Conservation (phyloP, 2,113 vertebrate genomes). For the Poeciliopsis occidentalis region DNA sequence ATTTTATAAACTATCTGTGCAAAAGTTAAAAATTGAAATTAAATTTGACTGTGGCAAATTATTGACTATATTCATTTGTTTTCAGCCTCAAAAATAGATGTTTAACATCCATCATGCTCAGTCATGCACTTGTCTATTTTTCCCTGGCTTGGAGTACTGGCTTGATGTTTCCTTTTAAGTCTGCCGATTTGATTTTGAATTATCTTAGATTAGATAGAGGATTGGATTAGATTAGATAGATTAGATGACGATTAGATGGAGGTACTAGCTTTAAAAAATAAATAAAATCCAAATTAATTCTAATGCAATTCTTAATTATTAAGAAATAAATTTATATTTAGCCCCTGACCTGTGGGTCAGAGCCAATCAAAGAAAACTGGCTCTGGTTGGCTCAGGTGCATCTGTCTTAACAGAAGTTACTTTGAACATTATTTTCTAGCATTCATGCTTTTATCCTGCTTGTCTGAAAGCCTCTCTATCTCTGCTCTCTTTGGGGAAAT, state of each 20-base stretch:
- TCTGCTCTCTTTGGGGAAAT: conserved; percentile 50
- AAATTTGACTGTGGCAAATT: background rate
- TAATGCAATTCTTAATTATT: background rate
- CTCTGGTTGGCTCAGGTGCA: no score
- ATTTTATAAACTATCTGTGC: background rate
- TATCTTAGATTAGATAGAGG: no score
- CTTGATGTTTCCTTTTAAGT: no score
- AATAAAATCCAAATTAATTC: background rate
- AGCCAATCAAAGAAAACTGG: background rate
- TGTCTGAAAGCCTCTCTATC: conserved; percentile 6
- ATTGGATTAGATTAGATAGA: no score
- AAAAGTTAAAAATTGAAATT: background rate
- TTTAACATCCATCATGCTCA: background rate
- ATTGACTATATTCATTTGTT: background rate
- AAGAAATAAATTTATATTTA: background rate
- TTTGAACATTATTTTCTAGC: conserved; percentile 6
- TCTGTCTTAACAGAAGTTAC: background rate
- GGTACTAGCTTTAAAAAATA: background rate
- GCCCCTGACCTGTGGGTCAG: background rate
- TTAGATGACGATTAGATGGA: background rate
- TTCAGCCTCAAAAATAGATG: background rate
- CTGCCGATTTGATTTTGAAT: no score
- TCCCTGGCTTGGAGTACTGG: no score
- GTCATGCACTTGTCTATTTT: no score
- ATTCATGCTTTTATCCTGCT: conserved; percentile 4